Base-by-base conservation (phyloP, 2,888 invertebrate genomes). In the Neoaliturus tenellus region DNA sequence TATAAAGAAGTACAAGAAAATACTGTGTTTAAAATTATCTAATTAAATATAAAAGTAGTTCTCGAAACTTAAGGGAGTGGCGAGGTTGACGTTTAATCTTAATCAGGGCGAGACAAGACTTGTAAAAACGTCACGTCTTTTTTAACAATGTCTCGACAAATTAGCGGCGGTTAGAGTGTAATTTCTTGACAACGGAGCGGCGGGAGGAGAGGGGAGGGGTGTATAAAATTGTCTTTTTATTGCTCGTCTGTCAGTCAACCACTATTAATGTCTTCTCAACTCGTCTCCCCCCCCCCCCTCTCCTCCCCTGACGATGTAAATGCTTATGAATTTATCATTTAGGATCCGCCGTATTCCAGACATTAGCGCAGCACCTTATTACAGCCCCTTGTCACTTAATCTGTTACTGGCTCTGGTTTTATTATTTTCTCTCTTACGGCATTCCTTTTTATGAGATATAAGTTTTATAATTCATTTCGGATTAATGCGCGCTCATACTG, bases 91-190 rank as follows among this genome's bases (percentile, higher is more conserved):
- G 33, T 69, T 81, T 81, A 69, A 48, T 81, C 81, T 69, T 51
- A 69, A 81, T 69, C 81, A 51, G 69, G 33, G 31, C 41, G 62
- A 62, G 48, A 81, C 31, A 33, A 28, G 41, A 48, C 82, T 82
- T 82, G 82, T 82, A 82, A 82, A 82, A 82, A 82, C 69, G 82
- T 82, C 82, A 81, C 81, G 81, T 81, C 81, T 81, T 81, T 82
- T 69, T 71, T 78, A 48, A 51, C 78, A 78, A 55, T 55, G 78
- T 78, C 78, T 55, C 31, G 20, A 55, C 82, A 82, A 82, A 82
- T 82, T 82, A 82, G 82, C 82, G 82, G 44, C 39, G 82, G 71
- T 82, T 82, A 82, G 28, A 82, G 55, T 39, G 78, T 78, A 51
- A 78, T 51, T 28, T 78, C 78, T 78, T 78, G 55, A 51, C 78